Conservation (phyloP, 1,140 invertebrate genomes). For the Ostrea denselamellosa region DNA sequence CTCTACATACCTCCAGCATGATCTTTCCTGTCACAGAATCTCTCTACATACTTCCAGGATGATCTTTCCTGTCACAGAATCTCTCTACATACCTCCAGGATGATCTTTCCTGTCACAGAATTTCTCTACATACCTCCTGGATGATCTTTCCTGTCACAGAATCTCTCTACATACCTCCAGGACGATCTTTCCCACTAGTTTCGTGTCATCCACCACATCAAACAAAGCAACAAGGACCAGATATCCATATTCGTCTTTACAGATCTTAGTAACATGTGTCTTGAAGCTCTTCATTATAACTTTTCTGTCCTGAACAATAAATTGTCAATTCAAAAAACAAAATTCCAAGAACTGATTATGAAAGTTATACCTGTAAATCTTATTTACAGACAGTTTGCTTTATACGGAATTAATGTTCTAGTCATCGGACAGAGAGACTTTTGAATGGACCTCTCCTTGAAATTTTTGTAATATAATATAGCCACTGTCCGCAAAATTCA, state of each 20-base stretch:
- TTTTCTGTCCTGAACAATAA: constrained; percentile 83
- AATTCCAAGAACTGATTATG: too few species aligned
- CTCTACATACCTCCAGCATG: too few species aligned
- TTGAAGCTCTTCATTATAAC: constrained; percentile 86
- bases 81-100: constrained; percentile 76
- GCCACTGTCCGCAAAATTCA: too few species aligned
- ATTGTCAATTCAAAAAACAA: too few species aligned
- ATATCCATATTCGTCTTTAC: constrained; percentile 92
- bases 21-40: neutral
- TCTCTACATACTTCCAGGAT: constrained; percentile 78
- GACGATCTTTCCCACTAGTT: constrained; percentile 90
- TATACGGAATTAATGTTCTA: too few species aligned
- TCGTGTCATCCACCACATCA: constrained; percentile 95
- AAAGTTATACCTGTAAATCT: too few species aligned
- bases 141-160: constrained; percentile 84
- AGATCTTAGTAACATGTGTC: constrained; percentile 88
- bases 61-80: constrained; percentile 81
- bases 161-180: constrained; percentile 74
- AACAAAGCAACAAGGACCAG: constrained; percentile 90
- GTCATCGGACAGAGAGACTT: too few species aligned
- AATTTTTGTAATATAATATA: too few species aligned
- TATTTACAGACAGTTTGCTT: too few species aligned
- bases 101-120: constrained; percentile 83
- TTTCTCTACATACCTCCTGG: constrained; percentile 74
- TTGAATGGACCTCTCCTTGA: too few species aligned